Percentiles rank a stretch among this genome's conserved stretches.
These are phyloP conservation scores for Drosophila neocordata DNA, from an alignment of 1,140 invertebrate species.

Conservation along the genomic window DNA sequence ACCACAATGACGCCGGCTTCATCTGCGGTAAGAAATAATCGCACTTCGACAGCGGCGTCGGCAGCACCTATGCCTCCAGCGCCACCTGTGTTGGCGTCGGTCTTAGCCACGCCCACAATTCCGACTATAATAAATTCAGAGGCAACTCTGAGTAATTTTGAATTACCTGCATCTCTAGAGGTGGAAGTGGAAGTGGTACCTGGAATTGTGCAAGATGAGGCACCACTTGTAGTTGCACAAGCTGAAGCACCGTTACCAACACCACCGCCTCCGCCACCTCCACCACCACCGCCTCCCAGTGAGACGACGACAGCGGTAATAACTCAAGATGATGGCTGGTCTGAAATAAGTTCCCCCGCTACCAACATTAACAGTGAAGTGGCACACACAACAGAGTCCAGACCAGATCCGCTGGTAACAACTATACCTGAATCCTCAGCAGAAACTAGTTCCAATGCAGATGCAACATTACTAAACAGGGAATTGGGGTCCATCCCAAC, in stretches of 20 bases:
- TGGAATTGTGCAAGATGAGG: slow-evolving; percentile 18
- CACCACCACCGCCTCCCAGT: not conserved
- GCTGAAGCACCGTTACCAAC: slow-evolving; percentile 20
- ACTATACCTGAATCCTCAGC: not conserved
- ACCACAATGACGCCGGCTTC: not conserved
- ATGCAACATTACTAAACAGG: not conserved
- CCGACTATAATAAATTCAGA: not conserved
- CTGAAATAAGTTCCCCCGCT: not conserved
- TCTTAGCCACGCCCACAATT: slow-evolving; percentile 17
- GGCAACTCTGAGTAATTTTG: slow-evolving; percentile 21
- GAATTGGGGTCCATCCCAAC: not conserved
- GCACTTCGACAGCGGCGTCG: not conserved
- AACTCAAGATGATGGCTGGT: slow-evolving; percentile 12
- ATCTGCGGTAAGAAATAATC: slow-evolving; percentile 6
- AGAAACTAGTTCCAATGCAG: not conserved
- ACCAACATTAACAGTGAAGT: not conserved
- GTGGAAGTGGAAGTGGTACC: slow-evolving; percentile 43
- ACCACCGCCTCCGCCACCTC: slow-evolving; percentile 20
- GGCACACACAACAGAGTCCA: slow-evolving; percentile 1
- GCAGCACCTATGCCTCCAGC: not conserved
- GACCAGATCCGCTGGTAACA: not conserved
- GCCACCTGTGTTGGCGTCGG: not conserved
- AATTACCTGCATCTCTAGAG: slow-evolving; percentile 41
- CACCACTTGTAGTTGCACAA: slow-evolving; percentile 17
- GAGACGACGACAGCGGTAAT: not conserved